These are phyloP conservation scores for Dascyllus trimaculatus DNA, from an alignment of 2,113 vertebrate genomes.

Conservation along the genomic window DNA sequence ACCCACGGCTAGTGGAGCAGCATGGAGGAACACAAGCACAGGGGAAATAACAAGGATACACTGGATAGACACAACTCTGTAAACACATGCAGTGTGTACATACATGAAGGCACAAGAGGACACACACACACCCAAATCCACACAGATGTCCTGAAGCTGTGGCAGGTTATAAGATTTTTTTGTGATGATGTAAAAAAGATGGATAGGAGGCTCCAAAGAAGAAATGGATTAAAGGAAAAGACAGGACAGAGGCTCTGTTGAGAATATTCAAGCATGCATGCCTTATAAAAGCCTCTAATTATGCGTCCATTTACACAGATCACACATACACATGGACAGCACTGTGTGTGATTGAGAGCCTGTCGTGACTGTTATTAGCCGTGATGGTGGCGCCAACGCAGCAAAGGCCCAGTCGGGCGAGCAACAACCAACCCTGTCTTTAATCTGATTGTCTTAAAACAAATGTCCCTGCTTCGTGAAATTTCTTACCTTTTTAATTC, in stretches of 20 bases:
- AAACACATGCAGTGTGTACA: constrained; percentile 23
- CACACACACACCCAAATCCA: constrained; percentile 30
- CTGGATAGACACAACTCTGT: constrained; percentile 33
- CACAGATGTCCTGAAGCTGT: constrained; percentile 56
- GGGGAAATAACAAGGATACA: constrained; percentile 78
- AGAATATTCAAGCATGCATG: constrained; percentile 1
- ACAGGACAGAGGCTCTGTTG: not conserved
- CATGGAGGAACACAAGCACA: constrained; percentile 70
- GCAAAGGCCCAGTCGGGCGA: constrained; percentile 30
- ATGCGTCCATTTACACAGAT: constrained; percentile 11
- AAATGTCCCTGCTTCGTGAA: constrained; percentile 79
- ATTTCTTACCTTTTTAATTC: constrained; percentile 81
- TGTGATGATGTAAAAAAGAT: constrained; percentile 36
- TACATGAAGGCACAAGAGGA: constrained; percentile 32
- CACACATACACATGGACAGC: constrained; percentile 16
- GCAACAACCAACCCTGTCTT: constrained; percentile 47
- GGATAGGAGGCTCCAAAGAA: not conserved
- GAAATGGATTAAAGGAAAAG: constrained; percentile 12
- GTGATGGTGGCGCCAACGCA: constrained; percentile 73
- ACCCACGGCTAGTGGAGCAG: constrained; percentile 51
- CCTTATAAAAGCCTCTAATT: constrained; percentile 15
- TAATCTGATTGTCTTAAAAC: constrained; percentile 79
- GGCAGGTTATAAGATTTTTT: constrained; percentile 39
- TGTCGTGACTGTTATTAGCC: constrained; percentile 63
- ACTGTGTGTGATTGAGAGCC: constrained; percentile 34